Conservation (phyloP, 2,888 invertebrate genomes). For the Scaptomyza caliginosa region DNA sequence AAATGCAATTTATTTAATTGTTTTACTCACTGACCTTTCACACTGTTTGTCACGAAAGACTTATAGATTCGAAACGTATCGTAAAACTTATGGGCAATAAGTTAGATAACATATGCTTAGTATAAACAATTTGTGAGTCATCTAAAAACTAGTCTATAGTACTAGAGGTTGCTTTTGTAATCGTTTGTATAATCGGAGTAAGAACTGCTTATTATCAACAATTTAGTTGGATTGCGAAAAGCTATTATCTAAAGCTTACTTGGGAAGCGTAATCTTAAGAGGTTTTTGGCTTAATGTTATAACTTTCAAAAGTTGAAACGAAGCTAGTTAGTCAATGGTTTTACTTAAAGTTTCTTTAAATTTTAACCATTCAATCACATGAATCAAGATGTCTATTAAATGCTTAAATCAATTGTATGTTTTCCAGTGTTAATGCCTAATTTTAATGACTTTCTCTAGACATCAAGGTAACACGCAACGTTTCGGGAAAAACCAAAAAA, state of each 20-base stretch:
- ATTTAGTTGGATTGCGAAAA: not conserved
- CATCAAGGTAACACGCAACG: constrained; percentile 39
- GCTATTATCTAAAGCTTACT: not conserved
- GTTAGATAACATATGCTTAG: not conserved
- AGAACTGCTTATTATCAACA: too few species aligned
- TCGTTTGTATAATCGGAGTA: too few species aligned
- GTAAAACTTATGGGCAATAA: not conserved
- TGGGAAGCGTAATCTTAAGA: not conserved
- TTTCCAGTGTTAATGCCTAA: not conserved
- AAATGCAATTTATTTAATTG: constrained; percentile 13
- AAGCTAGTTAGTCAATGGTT: too few species aligned
- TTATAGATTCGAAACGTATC: not conserved
- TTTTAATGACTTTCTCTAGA: constrained; percentile 13
- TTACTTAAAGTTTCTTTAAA: too few species aligned
- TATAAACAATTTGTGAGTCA: too few species aligned
- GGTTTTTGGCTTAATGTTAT: too few species aligned
- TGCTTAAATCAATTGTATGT: not conserved
- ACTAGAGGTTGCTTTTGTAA: too few species aligned
- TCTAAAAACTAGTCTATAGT: not conserved
- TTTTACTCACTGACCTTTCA: constrained; percentile 2
- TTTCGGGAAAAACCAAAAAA: constrained; percentile 74
- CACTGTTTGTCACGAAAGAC: not conserved
- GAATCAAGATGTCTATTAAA: not conserved
- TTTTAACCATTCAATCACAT: too few species aligned
- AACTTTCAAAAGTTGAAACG: too few species aligned